Evolutionary conservation across 2,888 invertebrate species (phyloP).

Genomic region (Linnaemya tessellans): DNA sequence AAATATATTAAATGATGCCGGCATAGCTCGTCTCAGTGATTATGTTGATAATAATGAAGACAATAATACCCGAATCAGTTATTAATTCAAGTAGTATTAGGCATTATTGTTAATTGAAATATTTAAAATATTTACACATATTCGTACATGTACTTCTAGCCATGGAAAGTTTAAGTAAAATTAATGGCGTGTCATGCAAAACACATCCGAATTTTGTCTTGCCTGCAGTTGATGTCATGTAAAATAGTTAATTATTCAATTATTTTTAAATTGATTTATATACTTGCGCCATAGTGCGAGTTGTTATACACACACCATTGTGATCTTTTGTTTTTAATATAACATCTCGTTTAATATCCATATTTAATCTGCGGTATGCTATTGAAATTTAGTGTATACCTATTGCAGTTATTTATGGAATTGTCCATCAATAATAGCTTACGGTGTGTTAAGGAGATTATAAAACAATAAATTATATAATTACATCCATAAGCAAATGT

Average conservation of each 20-base stretch:
- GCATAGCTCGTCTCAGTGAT: background rate
- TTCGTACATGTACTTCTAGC: background rate
- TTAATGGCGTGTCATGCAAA: background rate
- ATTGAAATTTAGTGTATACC: background rate
- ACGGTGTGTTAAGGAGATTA: constrained; percentile 1
- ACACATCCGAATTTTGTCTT: background rate
- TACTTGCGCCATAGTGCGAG: background rate
- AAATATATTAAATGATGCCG: constrained; percentile 8
- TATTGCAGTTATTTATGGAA: background rate
- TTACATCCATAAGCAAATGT: background rate
- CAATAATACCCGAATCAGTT: constrained; percentile 10
- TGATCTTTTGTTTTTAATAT: constrained; percentile 12
- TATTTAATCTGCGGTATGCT: background rate
- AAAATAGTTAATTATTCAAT: constrained; percentile 38
- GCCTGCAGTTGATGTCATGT: background rate
- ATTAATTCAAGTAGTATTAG: constrained; percentile 50
- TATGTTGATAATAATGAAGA: constrained; percentile 33
- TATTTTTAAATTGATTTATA: constrained; percentile 47
- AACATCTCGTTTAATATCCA: background rate
- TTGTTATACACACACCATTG: constrained; percentile 9
- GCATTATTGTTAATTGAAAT: constrained; percentile 52
- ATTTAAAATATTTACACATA: constrained; percentile 28
- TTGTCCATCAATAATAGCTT: background rate
- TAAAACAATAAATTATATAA: background rate
- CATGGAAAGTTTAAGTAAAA: background rate